Conservation (phyloP, 2,797 vertebrate genomes). For the Acanthis flammea region DNA sequence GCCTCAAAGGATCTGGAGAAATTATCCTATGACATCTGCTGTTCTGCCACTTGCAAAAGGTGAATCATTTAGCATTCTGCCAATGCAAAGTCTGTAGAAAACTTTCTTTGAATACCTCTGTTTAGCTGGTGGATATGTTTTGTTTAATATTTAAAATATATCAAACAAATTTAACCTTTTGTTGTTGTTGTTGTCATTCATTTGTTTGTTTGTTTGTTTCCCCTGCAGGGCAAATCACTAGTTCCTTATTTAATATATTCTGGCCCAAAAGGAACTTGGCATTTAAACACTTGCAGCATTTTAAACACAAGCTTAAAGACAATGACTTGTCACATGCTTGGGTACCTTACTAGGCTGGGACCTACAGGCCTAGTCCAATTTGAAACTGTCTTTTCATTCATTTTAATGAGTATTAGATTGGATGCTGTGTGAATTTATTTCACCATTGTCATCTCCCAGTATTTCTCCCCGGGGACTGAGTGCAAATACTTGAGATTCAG, state of each 20-base stretch:
- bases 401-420: conserved; percentile 15
- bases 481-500: conserved; percentile 25
- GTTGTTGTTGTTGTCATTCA: background rate
- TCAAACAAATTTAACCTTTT: background rate
- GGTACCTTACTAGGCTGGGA: background rate
- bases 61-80: background rate
- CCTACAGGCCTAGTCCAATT: background rate
- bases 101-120: background rate
- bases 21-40: background rate
- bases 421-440: background rate
- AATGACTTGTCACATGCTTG: background rate
- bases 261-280: background rate
- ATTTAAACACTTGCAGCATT: background rate
- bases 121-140: background rate
- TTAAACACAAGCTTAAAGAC: background rate
- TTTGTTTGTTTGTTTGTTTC: background rate
- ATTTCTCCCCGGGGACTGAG: background rate
- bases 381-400: background rate
- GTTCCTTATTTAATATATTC: background rate
- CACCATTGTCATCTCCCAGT: background rate
- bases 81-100: background rate
- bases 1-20: background rate
- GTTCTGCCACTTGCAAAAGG: background rate
- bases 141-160: background rate
- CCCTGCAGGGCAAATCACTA: background rate